Evolutionary conservation across 2,888 invertebrate genomes (phyloP).

Genomic region (Pyrgus malvae): DNA sequence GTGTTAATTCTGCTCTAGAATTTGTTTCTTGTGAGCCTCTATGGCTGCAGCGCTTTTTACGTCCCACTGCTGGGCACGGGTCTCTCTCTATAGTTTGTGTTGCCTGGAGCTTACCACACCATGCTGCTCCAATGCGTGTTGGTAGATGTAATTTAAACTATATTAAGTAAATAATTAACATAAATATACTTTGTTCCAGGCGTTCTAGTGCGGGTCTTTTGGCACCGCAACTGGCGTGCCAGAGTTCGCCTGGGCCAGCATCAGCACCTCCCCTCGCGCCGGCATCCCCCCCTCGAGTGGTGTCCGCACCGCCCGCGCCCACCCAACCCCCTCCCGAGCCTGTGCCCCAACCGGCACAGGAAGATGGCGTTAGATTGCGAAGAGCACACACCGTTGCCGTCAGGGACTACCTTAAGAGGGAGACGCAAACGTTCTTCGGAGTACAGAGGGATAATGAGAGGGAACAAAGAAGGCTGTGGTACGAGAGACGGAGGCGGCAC

Average conservation of each 20-base stretch:
- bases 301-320: constrained; percentile 57
- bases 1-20: too few species aligned
- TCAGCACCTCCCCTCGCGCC: constrained; percentile 60
- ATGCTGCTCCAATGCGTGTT: too few species aligned
- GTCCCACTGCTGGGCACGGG: too few species aligned
- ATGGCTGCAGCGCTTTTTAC: too few species aligned
- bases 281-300: constrained; percentile 69
- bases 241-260: constrained; percentile 61
- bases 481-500: constrained; percentile 89
- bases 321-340: constrained; percentile 51
- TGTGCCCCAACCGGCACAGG: constrained; percentile 65
- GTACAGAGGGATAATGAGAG: constrained; percentile 90
- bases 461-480: constrained; percentile 88
- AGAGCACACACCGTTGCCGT: constrained; percentile 70
- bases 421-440: constrained; percentile 93
- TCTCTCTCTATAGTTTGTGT: too few species aligned
- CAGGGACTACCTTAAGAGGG: constrained; percentile 86
- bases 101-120: too few species aligned
- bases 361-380: constrained; percentile 73
- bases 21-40: too few species aligned
- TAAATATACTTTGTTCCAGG: constrained; percentile 77
- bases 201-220: constrained; percentile 71
- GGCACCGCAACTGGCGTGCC: constrained; percentile 71
- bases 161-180: too few species aligned
- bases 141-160: too few species aligned